Evolutionary conservation across 2,888 invertebrate genomes (phyloP).

Genomic region (Ctena decussata): DNA sequence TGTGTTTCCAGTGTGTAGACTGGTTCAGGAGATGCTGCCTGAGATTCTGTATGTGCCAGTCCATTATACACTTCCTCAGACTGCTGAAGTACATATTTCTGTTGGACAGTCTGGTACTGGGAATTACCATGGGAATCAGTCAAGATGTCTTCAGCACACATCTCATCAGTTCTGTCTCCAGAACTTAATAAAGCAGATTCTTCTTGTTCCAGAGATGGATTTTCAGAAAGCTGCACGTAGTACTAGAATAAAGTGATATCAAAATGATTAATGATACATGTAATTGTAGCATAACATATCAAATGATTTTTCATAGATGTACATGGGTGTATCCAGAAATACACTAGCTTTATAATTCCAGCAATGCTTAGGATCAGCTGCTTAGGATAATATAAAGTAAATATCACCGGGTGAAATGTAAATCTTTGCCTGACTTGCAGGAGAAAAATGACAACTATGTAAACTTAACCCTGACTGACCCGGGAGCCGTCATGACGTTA

Average conservation of each 20-base stretch:
- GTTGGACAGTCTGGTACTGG: not conserved
- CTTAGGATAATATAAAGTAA: too few species aligned
- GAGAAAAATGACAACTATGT: too few species aligned
- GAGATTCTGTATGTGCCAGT: not conserved
- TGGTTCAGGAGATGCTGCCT: not conserved
- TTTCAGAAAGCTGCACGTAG: not conserved
- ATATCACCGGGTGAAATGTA: too few species aligned
- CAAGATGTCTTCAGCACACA: not conserved
- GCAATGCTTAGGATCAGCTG: too few species aligned
- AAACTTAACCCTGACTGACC: too few species aligned
- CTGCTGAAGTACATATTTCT: not conserved
- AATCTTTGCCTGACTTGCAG: too few species aligned
- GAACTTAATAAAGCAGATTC: not conserved
- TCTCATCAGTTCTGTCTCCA: not conserved
- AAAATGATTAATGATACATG: too few species aligned
- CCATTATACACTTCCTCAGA: not conserved
- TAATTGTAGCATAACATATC: too few species aligned
- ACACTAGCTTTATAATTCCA: too few species aligned
- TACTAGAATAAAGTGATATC: not conserved
- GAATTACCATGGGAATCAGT: not conserved
- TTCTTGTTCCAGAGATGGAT: not conserved
- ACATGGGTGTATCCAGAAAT: too few species aligned
- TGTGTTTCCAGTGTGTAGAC: constrained; percentile 25
- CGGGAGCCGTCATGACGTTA: too few species aligned
- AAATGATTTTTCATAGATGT: too few species aligned